Evolutionary conservation across 2,797 vertebrate species (phyloP), one percentile per base, ranked within the genome.

Genomic region (Sparidentex hasta): DNA sequence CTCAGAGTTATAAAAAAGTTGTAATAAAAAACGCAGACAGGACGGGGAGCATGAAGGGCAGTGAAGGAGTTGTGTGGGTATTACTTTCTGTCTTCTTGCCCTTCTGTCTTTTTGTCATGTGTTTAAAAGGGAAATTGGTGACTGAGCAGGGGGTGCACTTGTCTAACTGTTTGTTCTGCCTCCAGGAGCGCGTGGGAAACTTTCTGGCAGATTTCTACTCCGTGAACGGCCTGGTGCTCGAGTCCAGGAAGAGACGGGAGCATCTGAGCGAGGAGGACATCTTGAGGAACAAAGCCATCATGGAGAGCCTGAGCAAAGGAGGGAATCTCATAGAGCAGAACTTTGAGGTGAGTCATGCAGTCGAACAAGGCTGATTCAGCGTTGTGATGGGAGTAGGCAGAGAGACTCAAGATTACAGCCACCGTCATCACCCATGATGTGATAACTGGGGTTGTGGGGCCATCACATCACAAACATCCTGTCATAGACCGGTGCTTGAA

Each of bases 291-390:
- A 99, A 99, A 93, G 98, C 98, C 74, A 98, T 99, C 91, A 98
- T 99, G 98, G 98, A 99, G 95, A 99, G 98, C 90, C 95, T 99
- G 76, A 99, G 98, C 88, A 99, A 99, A 95, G 98, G 98, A 65
- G 98, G 97, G 50, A 98, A 96, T 87, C 92, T 99, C 80, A 97
- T 98, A 80, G 98, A 99, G 86, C 98, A 99, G 87, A 99, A 97
- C 84, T 99, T 98, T 69, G 98, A 99, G 97, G 98, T 99, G 94
- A 48, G 88, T 64, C 16, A 0, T 44, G 8, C 57, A 3, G 3
- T 52, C 16, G 0, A 21, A 25, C 69, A 0, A 4, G 7, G 12
- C 20, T 63, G 12, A 21, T 70, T 9, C 20, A 47, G 0, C 1
- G 8, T 16, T 38, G 38, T 38, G 8, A 38, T 38, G 38, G 38